Percentiles rank a stretch among this genome's conserved stretches.
These are phyloP conservation scores for Tromatobia lineatoria DNA, from an alignment of 2,888 invertebrate species.

Conservation along the genomic window DNA sequence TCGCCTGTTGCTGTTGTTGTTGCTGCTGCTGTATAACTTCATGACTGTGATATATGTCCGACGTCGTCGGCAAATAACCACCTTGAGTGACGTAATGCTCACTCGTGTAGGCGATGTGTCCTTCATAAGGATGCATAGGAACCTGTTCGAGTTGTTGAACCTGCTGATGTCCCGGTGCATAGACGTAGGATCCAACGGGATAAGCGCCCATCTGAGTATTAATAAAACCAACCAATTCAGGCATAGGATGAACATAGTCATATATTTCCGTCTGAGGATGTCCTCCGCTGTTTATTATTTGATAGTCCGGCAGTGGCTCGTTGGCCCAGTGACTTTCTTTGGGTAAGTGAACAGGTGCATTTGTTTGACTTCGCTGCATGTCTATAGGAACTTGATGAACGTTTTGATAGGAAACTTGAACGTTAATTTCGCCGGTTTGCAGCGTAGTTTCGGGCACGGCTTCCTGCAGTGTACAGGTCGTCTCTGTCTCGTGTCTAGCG, in stretches of 20 bases:
- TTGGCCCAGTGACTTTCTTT: conserved; percentile 76
- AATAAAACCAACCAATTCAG: conserved; percentile 86
- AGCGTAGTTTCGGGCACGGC: neutral
- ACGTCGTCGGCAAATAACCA: conserved; percentile 76
- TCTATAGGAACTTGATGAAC: conserved; percentile 40
- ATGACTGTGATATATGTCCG: conserved; percentile 66
- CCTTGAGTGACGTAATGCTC: conserved; percentile 80
- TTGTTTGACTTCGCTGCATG: conserved; percentile 9
- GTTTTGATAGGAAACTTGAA: conserved; percentile 50
- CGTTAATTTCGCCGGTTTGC: conserved; percentile 29
- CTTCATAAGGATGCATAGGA: conserved; percentile 74
- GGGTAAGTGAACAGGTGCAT: conserved; percentile 20
- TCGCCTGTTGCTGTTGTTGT: conserved; percentile 54
- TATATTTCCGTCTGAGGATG: conserved; percentile 81
- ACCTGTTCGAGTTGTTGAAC: conserved; percentile 74
- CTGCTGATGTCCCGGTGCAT: conserved; percentile 74
- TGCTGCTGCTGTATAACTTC: conserved; percentile 66
- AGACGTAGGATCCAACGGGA: conserved; percentile 81
- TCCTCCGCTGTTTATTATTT: conserved; percentile 57
- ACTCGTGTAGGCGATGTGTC: conserved; percentile 74
- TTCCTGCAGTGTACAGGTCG: neutral
- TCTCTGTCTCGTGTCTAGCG: neutral
- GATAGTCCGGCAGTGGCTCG: conserved; percentile 74
- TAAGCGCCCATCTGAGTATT: conserved; percentile 86
- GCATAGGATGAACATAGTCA: conserved; percentile 86